Percentiles rank a stretch among this genome's conserved stretches.
Conservation (phyloP, 2,113 vertebrate genomes). For the Leptobrachium ailaonicum region DNA sequence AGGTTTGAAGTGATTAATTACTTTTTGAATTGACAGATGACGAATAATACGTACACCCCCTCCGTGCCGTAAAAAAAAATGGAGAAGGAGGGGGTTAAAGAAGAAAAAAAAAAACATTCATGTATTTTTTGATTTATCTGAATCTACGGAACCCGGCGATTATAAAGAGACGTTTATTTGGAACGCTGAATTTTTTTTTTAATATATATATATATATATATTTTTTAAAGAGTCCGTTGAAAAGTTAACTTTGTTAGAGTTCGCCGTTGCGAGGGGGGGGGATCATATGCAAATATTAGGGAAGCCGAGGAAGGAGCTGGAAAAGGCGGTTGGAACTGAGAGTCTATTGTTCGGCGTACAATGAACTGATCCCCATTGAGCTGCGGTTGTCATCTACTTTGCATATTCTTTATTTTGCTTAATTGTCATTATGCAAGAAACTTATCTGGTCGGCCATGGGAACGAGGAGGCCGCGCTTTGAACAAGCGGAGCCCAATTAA, state of each 20-base stretch:
- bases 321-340: constrained; percentile 57
- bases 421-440: constrained; percentile 66
- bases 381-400: constrained; percentile 57
- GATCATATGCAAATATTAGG: constrained; percentile 48
- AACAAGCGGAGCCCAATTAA: constrained; percentile 60
- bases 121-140: not conserved
- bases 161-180: constrained; percentile 28
- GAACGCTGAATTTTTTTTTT: not conserved
- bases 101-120: not conserved
- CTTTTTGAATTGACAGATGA: constrained; percentile 71
- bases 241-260: constrained; percentile 24
- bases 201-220: no score
- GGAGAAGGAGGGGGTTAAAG: not conserved
- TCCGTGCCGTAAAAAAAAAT: not conserved
- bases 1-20: constrained; percentile 85
- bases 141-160: constrained; percentile 19
- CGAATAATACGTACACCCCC: constrained; percentile 53
- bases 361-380: constrained; percentile 55
- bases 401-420: constrained; percentile 64
- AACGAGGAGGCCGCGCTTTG: constrained; percentile 63
- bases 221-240: not conserved
- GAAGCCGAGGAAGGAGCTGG: constrained; percentile 45
- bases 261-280: not conserved
- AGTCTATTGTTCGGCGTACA: constrained; percentile 69
- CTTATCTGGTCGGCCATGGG: constrained; percentile 71